Evolutionary conservation across 2,797 vertebrate species (phyloP), one percentile per base, ranked within the genome.

Genomic region (Columba guinea): DNA sequence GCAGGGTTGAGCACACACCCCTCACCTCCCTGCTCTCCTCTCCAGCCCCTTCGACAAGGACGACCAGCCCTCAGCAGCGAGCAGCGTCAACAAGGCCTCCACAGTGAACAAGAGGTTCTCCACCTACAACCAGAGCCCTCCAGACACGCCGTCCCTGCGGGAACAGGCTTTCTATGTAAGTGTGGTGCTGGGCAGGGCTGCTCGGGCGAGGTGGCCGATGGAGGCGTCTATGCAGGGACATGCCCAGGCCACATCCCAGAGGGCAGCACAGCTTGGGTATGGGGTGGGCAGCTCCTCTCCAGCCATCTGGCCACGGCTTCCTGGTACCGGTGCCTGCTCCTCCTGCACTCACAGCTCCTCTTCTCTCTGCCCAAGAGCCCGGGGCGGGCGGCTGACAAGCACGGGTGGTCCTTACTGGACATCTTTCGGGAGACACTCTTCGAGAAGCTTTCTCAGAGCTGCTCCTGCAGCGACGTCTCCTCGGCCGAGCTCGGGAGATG

Each of bases 131-230:
- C 99, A 99, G 97, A 99, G 99, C 90, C 99, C 99, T 0, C 99
- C 99, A 7, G 99, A 99, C 93, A 99, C 99, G 0, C 99, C 99
- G 0, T 99, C 99, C 13, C 96, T 99, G 96, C 98, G 99, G 24
- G 99, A 99, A 89, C 99, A 99, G 97, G 99, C 99, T 65, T 99
- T 99, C 96, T 99, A 99, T 59, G 99, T 99, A 97, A 99, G 99
- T 99, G 86, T 30, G 28, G 44, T 3, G 1, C 39, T 4, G 11
- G 27, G 46, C 56, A 77, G 49, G 34, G 64, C 60, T 76, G 67
- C 67, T 64, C 9, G 26, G 71, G 71, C 12, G 41, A 51, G 65
- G 63, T 62, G 69, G 49, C 81, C 24, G 2, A 2, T 6, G 64
- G 56, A 75, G 79, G 52, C 35, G 44, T 46, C 46, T 9, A 2